These are phyloP conservation scores for Caenorhabditis uteleia DNA, from an alignment of 2,888 invertebrate species.

Conservation along the genomic window DNA sequence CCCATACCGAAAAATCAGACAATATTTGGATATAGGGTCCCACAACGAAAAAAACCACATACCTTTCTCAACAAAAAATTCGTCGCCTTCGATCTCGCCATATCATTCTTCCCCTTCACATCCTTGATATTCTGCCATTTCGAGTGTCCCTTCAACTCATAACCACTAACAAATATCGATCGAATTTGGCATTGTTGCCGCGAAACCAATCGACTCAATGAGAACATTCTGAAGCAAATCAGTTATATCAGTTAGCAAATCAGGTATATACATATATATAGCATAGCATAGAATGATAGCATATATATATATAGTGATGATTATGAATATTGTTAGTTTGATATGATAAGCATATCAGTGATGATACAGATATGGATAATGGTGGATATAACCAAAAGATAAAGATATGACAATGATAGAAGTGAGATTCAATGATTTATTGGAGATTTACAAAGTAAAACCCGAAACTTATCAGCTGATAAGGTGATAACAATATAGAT, in stretches of 20 bases:
- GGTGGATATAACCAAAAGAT: too few relatives aligned
- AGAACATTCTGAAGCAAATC: slow-evolving; percentile 3
- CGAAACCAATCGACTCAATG: not conserved
- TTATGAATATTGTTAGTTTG: too few relatives aligned
- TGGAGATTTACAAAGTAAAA: too few relatives aligned
- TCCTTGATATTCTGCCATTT: slow-evolving; percentile 68
- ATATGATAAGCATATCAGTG: too few relatives aligned
- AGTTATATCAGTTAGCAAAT: not conserved
- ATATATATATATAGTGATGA: too few relatives aligned
- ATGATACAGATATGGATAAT: too few relatives aligned
- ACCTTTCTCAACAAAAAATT: slow-evolving; percentile 54
- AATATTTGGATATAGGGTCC: too few relatives aligned
- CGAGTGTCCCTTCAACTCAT: slow-evolving; percentile 62
- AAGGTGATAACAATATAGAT: not conserved
- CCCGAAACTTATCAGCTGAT: not conserved
- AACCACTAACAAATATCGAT: slow-evolving; percentile 12
- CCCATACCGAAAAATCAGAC: too few relatives aligned
- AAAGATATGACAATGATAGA: too few relatives aligned
- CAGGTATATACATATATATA: too few relatives aligned
- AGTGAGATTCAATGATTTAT: too few relatives aligned
- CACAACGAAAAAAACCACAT: not conserved
- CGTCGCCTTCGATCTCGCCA: slow-evolving; percentile 53
- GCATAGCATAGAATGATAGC: too few relatives aligned
- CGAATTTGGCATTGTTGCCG: slow-evolving; percentile 1
- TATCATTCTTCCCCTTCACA: slow-evolving; percentile 64